phyloP scores from a whole-genome alignment of 2,888 invertebrate species.

The Ophion ellenae region DNA sequence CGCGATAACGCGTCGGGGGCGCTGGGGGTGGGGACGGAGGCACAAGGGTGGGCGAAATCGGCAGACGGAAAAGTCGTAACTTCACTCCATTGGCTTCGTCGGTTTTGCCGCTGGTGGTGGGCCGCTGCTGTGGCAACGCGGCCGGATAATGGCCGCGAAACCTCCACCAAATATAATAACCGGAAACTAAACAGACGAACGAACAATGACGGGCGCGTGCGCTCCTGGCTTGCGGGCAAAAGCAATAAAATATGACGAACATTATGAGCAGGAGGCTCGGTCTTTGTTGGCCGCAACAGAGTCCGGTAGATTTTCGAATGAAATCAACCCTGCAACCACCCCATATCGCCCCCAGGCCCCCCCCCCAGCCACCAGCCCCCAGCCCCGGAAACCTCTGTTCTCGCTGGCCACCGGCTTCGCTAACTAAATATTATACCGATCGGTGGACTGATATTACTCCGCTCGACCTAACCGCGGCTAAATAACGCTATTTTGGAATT shows the following conservation, averaged over 20 bases:
- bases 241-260: constrained; percentile 81
- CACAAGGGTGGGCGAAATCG: constrained; percentile 54
- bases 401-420: background rate
- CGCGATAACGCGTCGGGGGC: constrained; percentile 8
- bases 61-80: constrained; percentile 73
- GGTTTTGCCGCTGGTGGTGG: constrained; percentile 57
- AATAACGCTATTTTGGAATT: constrained; percentile 53
- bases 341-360: background rate
- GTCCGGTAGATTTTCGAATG: constrained; percentile 56
- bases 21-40: constrained; percentile 12
- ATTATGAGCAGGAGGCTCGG: constrained; percentile 66
- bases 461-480: constrained; percentile 48
- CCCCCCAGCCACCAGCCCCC: no score
- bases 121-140: constrained; percentile 56
- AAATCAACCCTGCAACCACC: constrained; percentile 22
- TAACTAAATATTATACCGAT: constrained; percentile 56
- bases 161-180: constrained; percentile 75
- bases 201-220: constrained; percentile 74
- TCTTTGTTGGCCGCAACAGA: constrained; percentile 61
- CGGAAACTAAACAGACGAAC: constrained; percentile 79
- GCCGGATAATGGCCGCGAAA: constrained; percentile 58
- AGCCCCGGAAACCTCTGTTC: background rate
- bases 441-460: constrained; percentile 46
- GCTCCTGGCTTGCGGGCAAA: constrained; percentile 68
- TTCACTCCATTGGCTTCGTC: constrained; percentile 70